Evolutionary conservation across 2,797 vertebrate genomes (phyloP).

Genomic region (Crenichthys baileyi): DNA sequence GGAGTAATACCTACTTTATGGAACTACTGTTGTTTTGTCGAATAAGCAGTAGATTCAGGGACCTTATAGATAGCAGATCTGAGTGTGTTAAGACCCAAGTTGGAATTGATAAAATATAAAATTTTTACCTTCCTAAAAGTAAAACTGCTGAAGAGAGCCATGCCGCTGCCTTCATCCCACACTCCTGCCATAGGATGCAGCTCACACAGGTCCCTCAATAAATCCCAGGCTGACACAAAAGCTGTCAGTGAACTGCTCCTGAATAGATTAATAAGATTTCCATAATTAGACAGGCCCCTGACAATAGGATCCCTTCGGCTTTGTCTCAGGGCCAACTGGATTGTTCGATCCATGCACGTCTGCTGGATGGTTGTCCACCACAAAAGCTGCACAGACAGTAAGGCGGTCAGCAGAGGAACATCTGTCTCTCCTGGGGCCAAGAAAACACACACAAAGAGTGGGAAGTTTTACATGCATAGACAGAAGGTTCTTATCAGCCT

Average conservation of each 20-base stretch:
- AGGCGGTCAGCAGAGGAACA: slow-evolving; percentile 80
- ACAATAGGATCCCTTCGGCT: slow-evolving; percentile 95
- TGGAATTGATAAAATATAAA: slow-evolving; percentile 29
- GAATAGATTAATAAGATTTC: slow-evolving; percentile 99
- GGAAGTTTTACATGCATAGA: slow-evolving; percentile 59
- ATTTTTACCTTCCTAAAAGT: slow-evolving; percentile 53
- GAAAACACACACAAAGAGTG: slow-evolving; percentile 50
- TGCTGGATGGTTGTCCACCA: slow-evolving; percentile 75
- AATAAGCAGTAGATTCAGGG: slow-evolving; percentile 37
- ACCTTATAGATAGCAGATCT: slow-evolving; percentile 31
- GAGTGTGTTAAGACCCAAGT: slow-evolving; percentile 34
- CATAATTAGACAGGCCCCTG: slow-evolving; percentile 90
- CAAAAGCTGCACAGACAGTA: slow-evolving; percentile 83
- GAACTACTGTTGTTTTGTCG: slow-evolving; percentile 51
- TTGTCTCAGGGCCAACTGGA: slow-evolving; percentile 91
- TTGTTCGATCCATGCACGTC: slow-evolving; percentile 84
- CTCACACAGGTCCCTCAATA: slow-evolving; percentile 83
- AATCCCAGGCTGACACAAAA: slow-evolving; percentile 84
- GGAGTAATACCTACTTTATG: slow-evolving; percentile 38
- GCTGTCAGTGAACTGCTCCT: slow-evolving; percentile 84
- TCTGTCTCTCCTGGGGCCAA: slow-evolving; percentile 80
- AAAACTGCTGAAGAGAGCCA: slow-evolving; percentile 52
- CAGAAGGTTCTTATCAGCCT: slow-evolving; percentile 56
- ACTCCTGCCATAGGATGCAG: slow-evolving; percentile 73
- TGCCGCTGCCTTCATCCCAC: slow-evolving; percentile 68